These are phyloP conservation scores for Phoebastria nigripes DNA, from an alignment of 2,797 vertebrate genomes.

Conservation along the genomic window DNA sequence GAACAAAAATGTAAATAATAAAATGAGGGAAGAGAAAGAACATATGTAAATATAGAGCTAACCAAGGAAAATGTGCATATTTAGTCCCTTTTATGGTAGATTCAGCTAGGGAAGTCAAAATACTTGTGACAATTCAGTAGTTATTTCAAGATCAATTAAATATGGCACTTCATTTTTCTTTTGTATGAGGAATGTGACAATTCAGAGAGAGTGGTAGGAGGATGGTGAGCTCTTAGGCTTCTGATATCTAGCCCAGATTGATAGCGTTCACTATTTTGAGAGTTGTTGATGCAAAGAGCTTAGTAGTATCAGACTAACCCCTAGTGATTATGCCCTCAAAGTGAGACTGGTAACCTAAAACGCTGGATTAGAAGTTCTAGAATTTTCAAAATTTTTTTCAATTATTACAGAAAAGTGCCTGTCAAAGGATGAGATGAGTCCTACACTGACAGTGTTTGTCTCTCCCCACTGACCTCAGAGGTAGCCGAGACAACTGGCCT, in stretches of 20 bases:
- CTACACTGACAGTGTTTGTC: neutral
- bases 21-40: neutral
- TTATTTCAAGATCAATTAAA: neutral
- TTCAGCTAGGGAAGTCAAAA: neutral
- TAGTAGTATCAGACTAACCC: neutral
- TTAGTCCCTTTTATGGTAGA: neutral
- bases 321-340: neutral
- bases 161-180: neutral
- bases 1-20: neutral
- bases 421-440: neutral
- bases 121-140: neutral
- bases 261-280: neutral
- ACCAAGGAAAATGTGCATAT: neutral
- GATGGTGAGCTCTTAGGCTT: neutral
- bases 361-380: neutral
- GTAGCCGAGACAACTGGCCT: neutral
- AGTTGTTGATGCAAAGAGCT: neutral
- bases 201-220: neutral
- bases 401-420: neutral
- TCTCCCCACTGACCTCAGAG: neutral
- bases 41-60: neutral
- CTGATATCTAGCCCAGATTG: neutral
- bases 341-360: neutral
- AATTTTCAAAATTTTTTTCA: neutral
- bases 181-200: neutral